Base-by-base conservation (phyloP, 1,140 invertebrate species). In the Zophobas atratus region DNA sequence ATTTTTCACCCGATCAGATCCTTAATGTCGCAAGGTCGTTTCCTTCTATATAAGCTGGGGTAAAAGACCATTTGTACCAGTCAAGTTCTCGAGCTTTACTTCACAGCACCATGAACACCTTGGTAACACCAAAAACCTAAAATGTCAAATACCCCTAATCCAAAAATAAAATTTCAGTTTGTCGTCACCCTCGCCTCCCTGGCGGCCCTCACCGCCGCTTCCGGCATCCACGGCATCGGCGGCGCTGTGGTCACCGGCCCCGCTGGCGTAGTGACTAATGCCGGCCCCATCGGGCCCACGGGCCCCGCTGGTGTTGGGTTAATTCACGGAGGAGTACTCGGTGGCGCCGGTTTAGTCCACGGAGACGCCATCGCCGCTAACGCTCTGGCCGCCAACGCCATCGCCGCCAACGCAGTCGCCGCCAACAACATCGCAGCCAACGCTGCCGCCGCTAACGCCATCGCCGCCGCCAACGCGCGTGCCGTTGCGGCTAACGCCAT, bases 41-140 rank as follows among this genome's bases (percentile, higher is more conserved):
- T n/a, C 33, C 51, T 53, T 77, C 8, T 20, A 20, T 20, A 20
- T 20, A 20, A 20, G 20, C 20, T 20, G 20, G 20, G 20, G 20
- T 20, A 20, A 67, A 46, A 43, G 36, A 32, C 34, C 41, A 67
- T 34, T 73, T 34, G 76, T 51, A 57, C 76, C 77, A 81, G 79
- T 79, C 74, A 77, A 77, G 70, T 81, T 55, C 53, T 71, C 67
- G 56, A 70, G 36, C 73, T 70, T n/a, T 71, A 70, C 53, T 70
- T 75, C 71, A 70, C 74, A 20, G 20, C 20, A 20, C 20, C 67
- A 78, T 81, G 80, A 81, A 81, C 72, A 63, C 77, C 49, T 78
- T 81, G 80, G 80, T 81, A 81, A 81, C 20, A 20, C 0, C 20
- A 20, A 20, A 20, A 20, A 20, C 5, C 33, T 34, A 0, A 2